Conservation (phyloP, 2,113 vertebrate genomes). For the Aphyosemion australe region DNA sequence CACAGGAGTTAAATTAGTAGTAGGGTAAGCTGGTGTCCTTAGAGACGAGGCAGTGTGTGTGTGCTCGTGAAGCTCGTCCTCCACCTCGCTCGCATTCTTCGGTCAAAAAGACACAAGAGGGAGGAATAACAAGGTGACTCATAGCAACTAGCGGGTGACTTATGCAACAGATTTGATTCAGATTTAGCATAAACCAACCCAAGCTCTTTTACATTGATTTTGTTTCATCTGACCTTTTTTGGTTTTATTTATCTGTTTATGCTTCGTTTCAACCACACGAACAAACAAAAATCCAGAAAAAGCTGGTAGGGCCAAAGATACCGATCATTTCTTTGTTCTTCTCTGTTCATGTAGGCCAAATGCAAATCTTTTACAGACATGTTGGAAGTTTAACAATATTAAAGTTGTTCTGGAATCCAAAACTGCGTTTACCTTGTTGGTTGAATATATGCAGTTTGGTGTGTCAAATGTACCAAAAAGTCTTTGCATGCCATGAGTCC, state of each 20-base stretch:
- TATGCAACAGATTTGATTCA: slow-evolving; percentile 38
- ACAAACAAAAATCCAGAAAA: background rate
- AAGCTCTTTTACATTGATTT: background rate
- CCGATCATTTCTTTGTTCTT: background rate
- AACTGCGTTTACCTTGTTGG: no score
- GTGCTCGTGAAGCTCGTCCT: slow-evolving; percentile 10
- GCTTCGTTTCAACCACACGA: no score
- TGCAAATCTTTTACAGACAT: background rate
- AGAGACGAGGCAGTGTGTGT: slow-evolving; percentile 14
- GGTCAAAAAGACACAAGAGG: slow-evolving; percentile 22
- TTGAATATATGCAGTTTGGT: no score
- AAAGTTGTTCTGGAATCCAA: no score
- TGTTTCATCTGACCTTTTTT: background rate
- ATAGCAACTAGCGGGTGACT: slow-evolving; percentile 31
- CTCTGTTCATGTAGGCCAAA: background rate
- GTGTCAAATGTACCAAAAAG: no score
- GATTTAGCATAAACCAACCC: slow-evolving; percentile 11
- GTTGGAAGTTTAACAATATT: background rate
- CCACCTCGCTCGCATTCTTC: slow-evolving; percentile 15
- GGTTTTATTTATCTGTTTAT: background rate
- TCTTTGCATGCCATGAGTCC: no score
- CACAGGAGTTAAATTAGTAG: slow-evolving; percentile 32
- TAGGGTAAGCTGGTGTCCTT: slow-evolving; percentile 1
- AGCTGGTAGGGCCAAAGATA: background rate
- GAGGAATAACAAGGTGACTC: slow-evolving; percentile 47